Conservation (phyloP, 2,888 invertebrate genomes). For the Sphaerolaimus hirsutus region DNA sequence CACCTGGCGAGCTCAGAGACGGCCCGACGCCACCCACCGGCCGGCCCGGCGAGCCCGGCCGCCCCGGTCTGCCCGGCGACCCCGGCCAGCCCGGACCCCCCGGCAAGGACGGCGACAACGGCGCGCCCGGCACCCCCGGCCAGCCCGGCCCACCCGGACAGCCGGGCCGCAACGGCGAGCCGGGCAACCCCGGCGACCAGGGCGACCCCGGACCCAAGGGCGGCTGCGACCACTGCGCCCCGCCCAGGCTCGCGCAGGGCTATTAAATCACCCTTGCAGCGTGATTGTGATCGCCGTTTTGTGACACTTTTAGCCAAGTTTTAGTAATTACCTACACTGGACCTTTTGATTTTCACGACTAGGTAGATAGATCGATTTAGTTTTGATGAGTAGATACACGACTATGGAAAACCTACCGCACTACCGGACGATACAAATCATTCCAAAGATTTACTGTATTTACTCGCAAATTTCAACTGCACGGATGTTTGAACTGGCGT, state of each 20-base stretch:
- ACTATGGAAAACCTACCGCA: too few relatives aligned
- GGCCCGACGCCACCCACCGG: conserved; percentile 11
- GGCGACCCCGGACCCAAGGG: conserved; percentile 17
- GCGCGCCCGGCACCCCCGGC: conserved; percentile 4
- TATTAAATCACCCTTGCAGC: conserved; percentile 9
- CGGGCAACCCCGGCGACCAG: conserved; percentile 1
- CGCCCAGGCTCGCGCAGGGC: conserved; percentile 18
- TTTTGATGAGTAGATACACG: too few relatives aligned
- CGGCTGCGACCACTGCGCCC: conserved; percentile 22
- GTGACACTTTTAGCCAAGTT: not conserved
- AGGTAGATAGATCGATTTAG: too few relatives aligned
- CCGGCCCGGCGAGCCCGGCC: conserved; percentile 12
- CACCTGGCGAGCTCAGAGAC: conserved; percentile 1
- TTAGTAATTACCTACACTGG: too few relatives aligned
- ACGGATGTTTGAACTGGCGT: too few relatives aligned
- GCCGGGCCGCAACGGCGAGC: conserved; percentile 2
- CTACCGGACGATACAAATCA: too few relatives aligned
- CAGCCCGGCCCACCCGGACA: conserved; percentile 3
- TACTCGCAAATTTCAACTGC: too few relatives aligned
- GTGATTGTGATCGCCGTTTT: not conserved
- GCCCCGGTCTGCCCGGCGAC: conserved; percentile 10
- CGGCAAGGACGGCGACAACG: conserved; percentile 11
- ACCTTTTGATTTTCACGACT: too few relatives aligned
- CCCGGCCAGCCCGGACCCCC: conserved; percentile 10
- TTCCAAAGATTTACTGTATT: too few relatives aligned